Evolutionary conservation across 2,797 vertebrate genomes (phyloP).

Genomic region (Phataginus tricuspis): DNA sequence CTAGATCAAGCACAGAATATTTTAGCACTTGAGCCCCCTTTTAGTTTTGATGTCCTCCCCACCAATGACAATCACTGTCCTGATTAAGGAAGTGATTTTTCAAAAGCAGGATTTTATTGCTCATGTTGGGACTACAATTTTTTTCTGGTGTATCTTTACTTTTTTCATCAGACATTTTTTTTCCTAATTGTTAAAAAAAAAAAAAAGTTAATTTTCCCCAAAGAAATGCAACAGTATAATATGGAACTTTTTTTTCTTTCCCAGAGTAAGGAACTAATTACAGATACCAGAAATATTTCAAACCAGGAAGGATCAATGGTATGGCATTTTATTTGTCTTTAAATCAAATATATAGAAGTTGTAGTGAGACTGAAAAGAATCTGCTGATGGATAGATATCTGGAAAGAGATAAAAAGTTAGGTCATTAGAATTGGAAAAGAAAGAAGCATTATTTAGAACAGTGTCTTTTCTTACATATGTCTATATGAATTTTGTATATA

Average conservation of each 20-base stretch:
- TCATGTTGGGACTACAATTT: not conserved
- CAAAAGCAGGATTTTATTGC: conserved; percentile 12
- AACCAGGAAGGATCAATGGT: conserved; percentile 69
- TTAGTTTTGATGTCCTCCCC: not conserved
- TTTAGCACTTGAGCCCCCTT: not conserved
- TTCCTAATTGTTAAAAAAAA: conserved; percentile 28
- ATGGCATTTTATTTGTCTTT: conserved; percentile 65
- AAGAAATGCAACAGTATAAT: conserved; percentile 45
- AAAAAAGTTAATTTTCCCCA: not conserved
- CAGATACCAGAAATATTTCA: conserved; percentile 70
- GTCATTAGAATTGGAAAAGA: not conserved
- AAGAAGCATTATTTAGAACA: conserved; percentile 11
- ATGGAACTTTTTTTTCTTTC: conserved; percentile 51
- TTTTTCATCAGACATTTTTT: not conserved
- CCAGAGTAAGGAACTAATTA: conserved; percentile 74
- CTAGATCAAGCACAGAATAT: not conserved
- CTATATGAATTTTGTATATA: not conserved
- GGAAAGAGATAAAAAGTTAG: not conserved
- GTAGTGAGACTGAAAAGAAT: conserved; percentile 22
- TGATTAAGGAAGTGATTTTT: not conserved
- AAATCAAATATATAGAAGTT: conserved; percentile 13
- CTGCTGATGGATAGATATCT: not conserved
- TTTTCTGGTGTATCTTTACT: conserved; percentile 9
- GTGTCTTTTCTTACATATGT: not conserved
- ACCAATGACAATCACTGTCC: not conserved